Percentiles rank a stretch among this genome's conserved stretches.
Evolutionary conservation across 64 coral and sea anemone genomes (phyloP).

Genomic region (Pocillopora verrucosa): DNA sequence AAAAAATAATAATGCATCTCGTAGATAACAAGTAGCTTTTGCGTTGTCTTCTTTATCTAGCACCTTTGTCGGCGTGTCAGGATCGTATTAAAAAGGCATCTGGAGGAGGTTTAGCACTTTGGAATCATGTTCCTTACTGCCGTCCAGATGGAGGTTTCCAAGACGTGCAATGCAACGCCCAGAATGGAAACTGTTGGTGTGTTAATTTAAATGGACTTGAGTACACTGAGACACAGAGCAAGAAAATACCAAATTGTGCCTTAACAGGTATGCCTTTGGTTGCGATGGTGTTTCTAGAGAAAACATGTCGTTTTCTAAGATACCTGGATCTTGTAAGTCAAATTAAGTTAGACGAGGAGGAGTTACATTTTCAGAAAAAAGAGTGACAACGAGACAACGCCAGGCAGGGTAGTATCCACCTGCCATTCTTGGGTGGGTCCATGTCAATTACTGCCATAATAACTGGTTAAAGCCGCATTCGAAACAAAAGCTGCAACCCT

Average conservation of each 20-base stretch:
- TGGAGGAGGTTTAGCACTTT: conserved; percentile 24
- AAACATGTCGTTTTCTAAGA: no score
- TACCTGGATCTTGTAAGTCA: background rate
- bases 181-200: conserved; percentile 73
- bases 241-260: conserved; percentile 44
- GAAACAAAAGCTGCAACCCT: no score
- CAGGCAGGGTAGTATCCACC: no score
- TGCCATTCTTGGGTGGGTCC: no score
- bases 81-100: background rate
- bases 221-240: conserved; percentile 32
- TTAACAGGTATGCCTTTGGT: conserved; percentile 26
- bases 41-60: background rate
- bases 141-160: conserved; percentile 22
- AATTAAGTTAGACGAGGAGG: no score
- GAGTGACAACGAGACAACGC: no score
- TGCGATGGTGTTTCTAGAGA: no score
- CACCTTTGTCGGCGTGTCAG: conserved; percentile 10
- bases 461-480: no score
- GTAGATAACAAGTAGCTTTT: no score
- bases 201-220: conserved; percentile 55
- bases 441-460: no score
- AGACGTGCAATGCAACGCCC: conserved; percentile 51
- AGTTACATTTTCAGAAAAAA: no score
- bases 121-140: conserved; percentile 65
- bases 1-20: no score